A percentile compares a stretch with the other conserved stretches of the same genome.
These are phyloP conservation scores for Oostethus manadensis DNA, from an alignment of 2,113 vertebrate species.

Conservation along the genomic window DNA sequence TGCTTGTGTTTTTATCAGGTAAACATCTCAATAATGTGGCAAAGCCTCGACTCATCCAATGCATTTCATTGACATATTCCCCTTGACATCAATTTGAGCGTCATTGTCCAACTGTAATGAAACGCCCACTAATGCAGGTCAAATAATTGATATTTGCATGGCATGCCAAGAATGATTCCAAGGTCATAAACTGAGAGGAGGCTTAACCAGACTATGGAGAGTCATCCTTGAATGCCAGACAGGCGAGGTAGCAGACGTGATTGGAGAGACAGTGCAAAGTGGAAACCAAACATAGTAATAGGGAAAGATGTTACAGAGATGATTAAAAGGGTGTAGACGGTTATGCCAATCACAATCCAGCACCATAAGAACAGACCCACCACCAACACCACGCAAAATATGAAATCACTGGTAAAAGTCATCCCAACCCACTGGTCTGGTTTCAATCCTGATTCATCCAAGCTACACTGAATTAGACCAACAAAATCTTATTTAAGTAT, in stretches of 20 bases:
- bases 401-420: neutral
- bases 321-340: neutral
- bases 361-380: slow-evolving; percentile 26
- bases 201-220: slow-evolving; percentile 35
- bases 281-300: slow-evolving; percentile 11
- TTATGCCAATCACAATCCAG: slow-evolving; percentile 37
- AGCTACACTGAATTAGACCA: neutral
- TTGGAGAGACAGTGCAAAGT: slow-evolving; percentile 15
- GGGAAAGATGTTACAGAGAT: slow-evolving; percentile 2
- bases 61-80: slow-evolving; percentile 17
- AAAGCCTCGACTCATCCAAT: slow-evolving; percentile 38
- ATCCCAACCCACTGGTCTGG: neutral
- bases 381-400: slow-evolving; percentile 32
- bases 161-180: slow-evolving; percentile 12
- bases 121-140: slow-evolving; percentile 7
- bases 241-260: slow-evolving; percentile 12
- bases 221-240: slow-evolving; percentile 10
- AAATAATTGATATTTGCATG: neutral
- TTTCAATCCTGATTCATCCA: neutral
- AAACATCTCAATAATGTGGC: slow-evolving; percentile 30
- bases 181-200: slow-evolving; percentile 23
- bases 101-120: slow-evolving; percentile 17
- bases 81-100: slow-evolving; percentile 23
- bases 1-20: neutral
- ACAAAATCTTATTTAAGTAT: too few species aligned